A percentile compares a stretch with the other conserved stretches of the same genome.
These are phyloP conservation scores for Chelonoidis abingdonii DNA, from an alignment of 2,113 vertebrate genomes.

Conservation along the genomic window DNA sequence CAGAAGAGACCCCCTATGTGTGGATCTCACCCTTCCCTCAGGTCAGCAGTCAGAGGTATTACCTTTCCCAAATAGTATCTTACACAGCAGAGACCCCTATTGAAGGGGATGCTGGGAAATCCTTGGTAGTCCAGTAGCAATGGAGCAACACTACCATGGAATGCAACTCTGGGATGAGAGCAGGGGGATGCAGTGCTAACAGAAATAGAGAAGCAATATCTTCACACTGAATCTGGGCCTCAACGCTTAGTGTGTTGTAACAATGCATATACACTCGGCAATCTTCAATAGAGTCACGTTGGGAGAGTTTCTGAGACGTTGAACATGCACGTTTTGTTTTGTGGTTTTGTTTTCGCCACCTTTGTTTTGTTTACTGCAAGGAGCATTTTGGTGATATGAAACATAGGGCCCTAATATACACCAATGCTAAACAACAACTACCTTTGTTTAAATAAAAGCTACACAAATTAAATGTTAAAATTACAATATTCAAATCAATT, in stretches of 20 bases:
- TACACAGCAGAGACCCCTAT: no score
- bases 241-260: no score
- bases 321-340: not conserved
- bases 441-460: constrained; percentile 3
- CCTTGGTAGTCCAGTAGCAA: not conserved
- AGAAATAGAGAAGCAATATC: accelerated
- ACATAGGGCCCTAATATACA: not conserved
- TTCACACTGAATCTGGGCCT: no score
- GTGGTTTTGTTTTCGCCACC: not conserved
- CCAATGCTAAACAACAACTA: not conserved
- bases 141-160: accelerated
- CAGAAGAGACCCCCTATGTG: not conserved
- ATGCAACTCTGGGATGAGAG: accelerated
- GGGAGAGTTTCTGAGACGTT: not conserved
- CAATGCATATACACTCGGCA: not conserved
- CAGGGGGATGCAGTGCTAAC: no score
- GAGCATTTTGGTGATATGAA: not conserved
- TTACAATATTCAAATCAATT: not conserved
- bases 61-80: not conserved
- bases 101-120: not conserved
- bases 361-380: not conserved
- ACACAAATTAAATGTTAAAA: not conserved
- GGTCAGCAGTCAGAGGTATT: not conserved
- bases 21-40: not conserved
- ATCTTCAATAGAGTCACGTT: not conserved